phyloP scores from a whole-genome alignment of 2,113 vertebrate species.

The Hipposideros armiger region DNA sequence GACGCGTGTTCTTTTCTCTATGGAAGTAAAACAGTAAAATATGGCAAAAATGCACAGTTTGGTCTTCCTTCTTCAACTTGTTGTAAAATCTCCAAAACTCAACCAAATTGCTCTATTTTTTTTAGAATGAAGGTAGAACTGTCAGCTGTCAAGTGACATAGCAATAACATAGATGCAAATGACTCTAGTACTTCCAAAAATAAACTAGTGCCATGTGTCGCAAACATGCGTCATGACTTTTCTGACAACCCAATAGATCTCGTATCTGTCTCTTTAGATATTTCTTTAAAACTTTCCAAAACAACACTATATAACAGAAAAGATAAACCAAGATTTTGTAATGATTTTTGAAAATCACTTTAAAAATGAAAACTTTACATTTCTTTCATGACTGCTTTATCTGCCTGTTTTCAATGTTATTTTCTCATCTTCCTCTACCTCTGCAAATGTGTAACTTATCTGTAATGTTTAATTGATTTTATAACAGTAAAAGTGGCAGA shows the following conservation, averaged over 20 bases:
- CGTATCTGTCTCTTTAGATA: neutral
- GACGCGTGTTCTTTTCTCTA: too few relatives aligned
- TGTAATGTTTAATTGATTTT: neutral
- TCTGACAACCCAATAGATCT: neutral
- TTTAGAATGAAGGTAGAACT: too few relatives aligned
- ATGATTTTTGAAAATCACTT: slow-evolving; percentile 18
- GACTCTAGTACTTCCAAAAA: too few relatives aligned
- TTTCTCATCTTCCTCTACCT: neutral
- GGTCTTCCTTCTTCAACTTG: too few relatives aligned
- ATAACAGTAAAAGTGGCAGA: neutral
- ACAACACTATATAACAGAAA: neutral
- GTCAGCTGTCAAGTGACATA: too few relatives aligned
- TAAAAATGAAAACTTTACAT: neutral
- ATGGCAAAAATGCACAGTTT: too few relatives aligned
- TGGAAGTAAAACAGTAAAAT: too few relatives aligned
- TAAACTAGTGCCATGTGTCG: too few relatives aligned
- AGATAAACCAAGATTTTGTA: neutral
- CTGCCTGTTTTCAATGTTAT: neutral
- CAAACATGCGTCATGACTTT: too few relatives aligned
- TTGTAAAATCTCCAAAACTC: too few relatives aligned
- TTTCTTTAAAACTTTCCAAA: neutral
- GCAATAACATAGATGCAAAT: too few relatives aligned
- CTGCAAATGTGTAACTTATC: neutral
- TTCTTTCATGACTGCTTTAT: neutral
- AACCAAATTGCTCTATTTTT: too few relatives aligned